Conservation (phyloP, 2,888 invertebrate species). For the Tiliacea citrago region DNA sequence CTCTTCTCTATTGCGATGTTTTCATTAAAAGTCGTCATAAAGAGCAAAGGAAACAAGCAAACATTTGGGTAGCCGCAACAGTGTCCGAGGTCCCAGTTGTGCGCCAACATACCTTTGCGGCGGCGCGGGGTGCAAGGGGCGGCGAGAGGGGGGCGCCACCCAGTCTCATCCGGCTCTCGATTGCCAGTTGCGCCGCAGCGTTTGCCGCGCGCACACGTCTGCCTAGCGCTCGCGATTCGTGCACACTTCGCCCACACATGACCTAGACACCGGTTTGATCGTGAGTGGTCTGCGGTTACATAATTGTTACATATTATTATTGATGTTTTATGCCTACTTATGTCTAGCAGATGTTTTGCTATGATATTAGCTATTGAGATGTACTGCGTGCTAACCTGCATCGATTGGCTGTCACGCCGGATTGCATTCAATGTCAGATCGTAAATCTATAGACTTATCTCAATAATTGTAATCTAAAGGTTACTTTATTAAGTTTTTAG, state of each 20-base stretch:
- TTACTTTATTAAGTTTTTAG: neutral
- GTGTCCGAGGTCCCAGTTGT: constrained; percentile 77
- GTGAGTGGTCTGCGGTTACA: constrained; percentile 83
- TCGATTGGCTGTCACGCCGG: constrained; percentile 54
- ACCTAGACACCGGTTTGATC: constrained; percentile 77
- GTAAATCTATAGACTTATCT: constrained; percentile 17
- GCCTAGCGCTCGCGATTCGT: constrained; percentile 71
- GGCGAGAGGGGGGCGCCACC: constrained; percentile 64
- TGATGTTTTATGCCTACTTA: constrained; percentile 46
- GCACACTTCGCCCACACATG: constrained; percentile 75
- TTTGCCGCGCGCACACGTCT: constrained; percentile 78
- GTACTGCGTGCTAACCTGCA: constrained; percentile 56
- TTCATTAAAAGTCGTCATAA: constrained; percentile 41
- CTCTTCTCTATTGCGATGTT: constrained; percentile 25
- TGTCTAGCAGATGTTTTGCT: constrained; percentile 46
- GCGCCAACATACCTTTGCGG: constrained; percentile 80
- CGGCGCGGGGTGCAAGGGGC: constrained; percentile 66
- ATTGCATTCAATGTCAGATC: constrained; percentile 61
- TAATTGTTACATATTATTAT: constrained; percentile 72
- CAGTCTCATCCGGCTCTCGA: constrained; percentile 69
- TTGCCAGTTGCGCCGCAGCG: constrained; percentile 87
- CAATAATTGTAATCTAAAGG: constrained; percentile 28
- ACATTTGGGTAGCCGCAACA: constrained; percentile 62
- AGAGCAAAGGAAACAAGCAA: constrained; percentile 49
- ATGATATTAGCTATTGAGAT: constrained; percentile 46